Evolutionary conservation across 2,888 invertebrate genomes (phyloP).

Genomic region (Kryphioiulus occultus): DNA sequence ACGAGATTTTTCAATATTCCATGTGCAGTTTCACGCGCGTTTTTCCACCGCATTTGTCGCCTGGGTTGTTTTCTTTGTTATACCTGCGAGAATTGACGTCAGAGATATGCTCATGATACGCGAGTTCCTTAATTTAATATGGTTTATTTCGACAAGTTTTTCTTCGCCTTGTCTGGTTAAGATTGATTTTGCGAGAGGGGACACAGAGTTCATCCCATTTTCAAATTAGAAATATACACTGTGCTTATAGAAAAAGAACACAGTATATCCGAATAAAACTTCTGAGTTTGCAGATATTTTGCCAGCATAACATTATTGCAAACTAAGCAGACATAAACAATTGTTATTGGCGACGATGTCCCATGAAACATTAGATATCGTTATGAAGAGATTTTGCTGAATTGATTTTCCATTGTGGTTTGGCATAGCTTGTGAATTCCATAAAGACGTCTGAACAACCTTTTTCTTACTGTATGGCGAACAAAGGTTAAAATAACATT

Average conservation of each 20-base stretch:
- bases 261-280: not conserved
- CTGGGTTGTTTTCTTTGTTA: not conserved
- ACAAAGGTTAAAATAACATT: not conserved
- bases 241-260: not conserved
- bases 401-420: not conserved
- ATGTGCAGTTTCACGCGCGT: not conserved
- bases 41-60: not conserved
- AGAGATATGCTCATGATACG: not conserved
- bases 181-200: not conserved
- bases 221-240: not conserved
- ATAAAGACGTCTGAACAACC: not conserved
- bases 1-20: no score
- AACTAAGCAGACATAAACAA: slow-evolving; percentile 3
- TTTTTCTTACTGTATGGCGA: not conserved
- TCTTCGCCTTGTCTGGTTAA: not conserved
- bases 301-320: not conserved
- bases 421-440: not conserved
- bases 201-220: not conserved
- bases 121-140: not conserved
- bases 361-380: not conserved
- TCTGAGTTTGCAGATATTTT: not conserved
- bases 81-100: slow-evolving; percentile 21
- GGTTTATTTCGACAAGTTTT: not conserved
- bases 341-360: not conserved
- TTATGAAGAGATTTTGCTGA: not conserved